Conservation (phyloP, 2,888 invertebrate species). For the Polydrusus cervinus region DNA sequence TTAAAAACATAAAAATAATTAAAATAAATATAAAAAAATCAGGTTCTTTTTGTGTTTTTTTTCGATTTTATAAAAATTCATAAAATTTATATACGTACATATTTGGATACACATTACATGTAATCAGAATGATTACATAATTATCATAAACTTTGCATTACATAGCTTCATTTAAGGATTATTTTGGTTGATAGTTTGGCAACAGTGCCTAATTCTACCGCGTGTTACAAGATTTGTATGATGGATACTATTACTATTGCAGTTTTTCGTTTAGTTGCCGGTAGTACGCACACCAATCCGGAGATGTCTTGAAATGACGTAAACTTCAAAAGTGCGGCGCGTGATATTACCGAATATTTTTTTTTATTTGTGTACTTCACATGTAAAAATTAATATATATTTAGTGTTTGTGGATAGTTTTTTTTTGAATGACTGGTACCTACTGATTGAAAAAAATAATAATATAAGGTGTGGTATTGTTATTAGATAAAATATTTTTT, state of each 20-base stretch:
- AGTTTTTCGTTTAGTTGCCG: conserved; percentile 13
- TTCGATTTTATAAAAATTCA: no score
- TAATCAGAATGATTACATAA: no score
- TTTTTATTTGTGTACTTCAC: neutral
- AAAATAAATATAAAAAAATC: no score
- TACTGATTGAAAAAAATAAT: neutral
- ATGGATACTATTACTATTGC: conserved; percentile 10
- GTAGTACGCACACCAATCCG: conserved; percentile 1
- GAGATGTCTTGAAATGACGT: neutral
- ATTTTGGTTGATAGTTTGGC: neutral
- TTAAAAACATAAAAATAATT: no score
- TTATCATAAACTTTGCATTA: no score
- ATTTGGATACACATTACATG: no score
- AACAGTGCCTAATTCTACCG: neutral
- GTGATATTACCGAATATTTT: neutral
- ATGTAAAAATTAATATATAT: neutral
- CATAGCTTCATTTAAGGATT: neutral
- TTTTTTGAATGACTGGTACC: neutral
- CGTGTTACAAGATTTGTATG: neutral
- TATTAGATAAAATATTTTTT: no score
- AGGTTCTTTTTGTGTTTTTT: no score
- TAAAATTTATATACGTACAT: no score
- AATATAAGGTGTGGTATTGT: neutral
- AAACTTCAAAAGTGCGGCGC: neutral
- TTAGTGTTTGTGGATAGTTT: neutral